Evolutionary conservation across 2,888 invertebrate genomes (phyloP).

Genomic region (Anaspis maculata): DNA sequence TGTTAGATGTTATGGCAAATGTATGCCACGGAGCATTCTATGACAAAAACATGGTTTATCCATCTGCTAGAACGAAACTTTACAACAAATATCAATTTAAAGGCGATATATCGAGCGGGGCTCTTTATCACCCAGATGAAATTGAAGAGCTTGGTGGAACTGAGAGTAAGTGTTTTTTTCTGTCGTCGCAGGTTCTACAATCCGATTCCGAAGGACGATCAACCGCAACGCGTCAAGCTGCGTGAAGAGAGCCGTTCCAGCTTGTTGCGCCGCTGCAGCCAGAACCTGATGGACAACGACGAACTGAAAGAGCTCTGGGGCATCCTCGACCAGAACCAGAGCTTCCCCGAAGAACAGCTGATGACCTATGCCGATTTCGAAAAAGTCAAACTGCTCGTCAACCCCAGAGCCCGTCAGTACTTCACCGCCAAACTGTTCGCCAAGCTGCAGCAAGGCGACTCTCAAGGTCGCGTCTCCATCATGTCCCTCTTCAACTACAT

Average conservation of each 20-base stretch:
- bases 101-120: too few species aligned
- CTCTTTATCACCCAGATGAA: too few species aligned
- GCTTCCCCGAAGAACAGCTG: conserved; percentile 69
- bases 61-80: conserved; percentile 43
- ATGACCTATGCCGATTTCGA: conserved; percentile 81
- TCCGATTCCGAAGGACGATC: conserved; percentile 68
- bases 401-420: conserved; percentile 51
- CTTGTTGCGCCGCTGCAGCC: conserved; percentile 77
- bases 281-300: conserved; percentile 76
- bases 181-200: conserved; percentile 69
- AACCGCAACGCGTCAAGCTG: conserved; percentile 68
- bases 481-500: conserved; percentile 90
- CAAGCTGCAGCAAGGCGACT: conserved; percentile 77
- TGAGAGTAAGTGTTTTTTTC: conserved; percentile 35
- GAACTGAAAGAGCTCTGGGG: conserved; percentile 79
- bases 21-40: too few species aligned
- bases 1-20: too few species aligned
- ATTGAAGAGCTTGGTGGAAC: too few species aligned
- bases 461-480: conserved; percentile 79
- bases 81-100: too few species aligned
- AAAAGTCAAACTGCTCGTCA: conserved; percentile 66
- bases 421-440: conserved; percentile 83
- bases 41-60: too few species aligned
- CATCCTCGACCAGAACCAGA: conserved; percentile 73
- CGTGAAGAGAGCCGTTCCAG: conserved; percentile 83